Conservation (phyloP, 2,797 vertebrate species). For the Pangasius djambal region DNA sequence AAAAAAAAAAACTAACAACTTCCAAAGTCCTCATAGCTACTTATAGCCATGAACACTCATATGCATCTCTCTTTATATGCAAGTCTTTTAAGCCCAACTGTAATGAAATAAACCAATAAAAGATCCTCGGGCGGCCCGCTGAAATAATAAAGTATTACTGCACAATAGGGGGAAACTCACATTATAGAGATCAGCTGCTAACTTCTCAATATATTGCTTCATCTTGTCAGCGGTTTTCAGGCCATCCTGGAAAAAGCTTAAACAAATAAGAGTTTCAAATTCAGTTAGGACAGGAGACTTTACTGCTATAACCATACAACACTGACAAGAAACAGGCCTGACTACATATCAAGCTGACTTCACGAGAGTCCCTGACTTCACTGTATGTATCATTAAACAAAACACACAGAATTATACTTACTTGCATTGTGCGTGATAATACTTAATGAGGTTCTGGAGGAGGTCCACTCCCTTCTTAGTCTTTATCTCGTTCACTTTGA, state of each 20-base stretch:
- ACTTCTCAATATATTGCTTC: conserved; percentile 88
- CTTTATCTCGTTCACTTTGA: conserved; percentile 93
- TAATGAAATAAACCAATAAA: neutral
- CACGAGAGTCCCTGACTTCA: neutral
- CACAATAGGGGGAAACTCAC: conserved; percentile 73
- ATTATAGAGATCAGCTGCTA: conserved; percentile 88
- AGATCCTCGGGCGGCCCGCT: neutral
- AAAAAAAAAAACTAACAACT: neutral
- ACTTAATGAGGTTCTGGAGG: conserved; percentile 92
- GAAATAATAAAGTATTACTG: conserved; percentile 10
- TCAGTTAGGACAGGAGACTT: neutral
- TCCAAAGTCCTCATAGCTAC: neutral
- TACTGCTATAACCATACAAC: neutral
- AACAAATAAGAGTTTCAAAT: conserved; percentile 43
- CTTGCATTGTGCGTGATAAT: conserved; percentile 92
- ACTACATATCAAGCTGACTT: neutral
- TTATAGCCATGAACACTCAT: neutral
- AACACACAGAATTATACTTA: conserved; percentile 68
- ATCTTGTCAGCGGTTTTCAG: conserved; percentile 90
- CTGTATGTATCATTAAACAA: neutral
- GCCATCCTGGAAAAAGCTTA: conserved; percentile 89
- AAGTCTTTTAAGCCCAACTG: neutral
- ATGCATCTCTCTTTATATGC: neutral
- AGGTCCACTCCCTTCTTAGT: conserved; percentile 91
- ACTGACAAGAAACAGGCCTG: neutral